Conservation (phyloP, 2,888 invertebrate species). For the Eucera pruinosa region DNA sequence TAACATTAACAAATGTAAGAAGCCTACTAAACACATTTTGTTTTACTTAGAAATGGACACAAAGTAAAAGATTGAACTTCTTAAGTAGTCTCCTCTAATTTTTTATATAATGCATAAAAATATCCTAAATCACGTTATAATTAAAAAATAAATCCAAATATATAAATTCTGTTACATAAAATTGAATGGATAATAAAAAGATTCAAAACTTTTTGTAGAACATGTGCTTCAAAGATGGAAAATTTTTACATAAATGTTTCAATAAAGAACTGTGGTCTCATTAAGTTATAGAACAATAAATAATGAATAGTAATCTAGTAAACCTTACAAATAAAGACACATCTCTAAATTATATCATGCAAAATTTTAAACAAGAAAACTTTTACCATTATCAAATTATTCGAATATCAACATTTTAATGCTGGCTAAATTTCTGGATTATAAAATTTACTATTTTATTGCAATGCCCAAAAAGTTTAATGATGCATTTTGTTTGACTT, state of each 20-base stretch:
- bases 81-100: slow-evolving; percentile 68
- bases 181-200: slow-evolving; percentile 18
- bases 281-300: not conserved
- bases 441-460: not conserved
- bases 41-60: slow-evolving; percentile 15
- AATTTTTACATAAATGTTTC: slow-evolving; percentile 6
- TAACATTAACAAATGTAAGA: slow-evolving; percentile 28
- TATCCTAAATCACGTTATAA: slow-evolving; percentile 7
- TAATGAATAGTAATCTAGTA: not conserved
- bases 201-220: slow-evolving; percentile 54
- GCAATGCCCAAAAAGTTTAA: not conserved
- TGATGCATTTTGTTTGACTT: not conserved
- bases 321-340: slow-evolving; percentile 17
- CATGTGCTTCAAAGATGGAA: slow-evolving; percentile 69
- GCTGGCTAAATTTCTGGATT: not conserved
- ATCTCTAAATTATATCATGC: slow-evolving; percentile 10
- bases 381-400: not conserved
- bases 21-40: slow-evolving; percentile 22
- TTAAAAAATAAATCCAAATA: slow-evolving; percentile 21
- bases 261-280: slow-evolving; percentile 1
- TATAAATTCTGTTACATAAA: slow-evolving; percentile 8
- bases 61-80: slow-evolving; percentile 50
- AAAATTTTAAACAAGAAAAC: not conserved
- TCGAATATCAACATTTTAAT: not conserved
- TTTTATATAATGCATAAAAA: slow-evolving; percentile 6